Conservation (phyloP, 2,888 invertebrate species). For the Synanthedon myopaeformis region DNA sequence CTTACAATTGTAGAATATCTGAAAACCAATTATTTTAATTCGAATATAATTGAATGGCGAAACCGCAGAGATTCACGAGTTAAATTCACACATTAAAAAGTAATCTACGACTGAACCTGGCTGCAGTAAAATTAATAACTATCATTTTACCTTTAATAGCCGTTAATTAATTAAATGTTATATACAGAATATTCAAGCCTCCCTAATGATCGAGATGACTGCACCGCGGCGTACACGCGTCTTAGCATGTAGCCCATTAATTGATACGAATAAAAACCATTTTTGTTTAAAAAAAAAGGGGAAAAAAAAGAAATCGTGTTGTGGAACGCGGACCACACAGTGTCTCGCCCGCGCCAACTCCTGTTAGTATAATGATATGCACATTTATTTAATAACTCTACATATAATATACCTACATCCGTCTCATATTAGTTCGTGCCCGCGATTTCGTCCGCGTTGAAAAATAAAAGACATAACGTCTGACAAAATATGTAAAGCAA, state of each 20-base stretch:
- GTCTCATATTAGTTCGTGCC: background rate
- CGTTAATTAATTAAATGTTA: constrained; percentile 54
- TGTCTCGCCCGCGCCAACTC: constrained; percentile 32
- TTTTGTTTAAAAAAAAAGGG: constrained; percentile 15
- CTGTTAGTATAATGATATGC: constrained; percentile 63
- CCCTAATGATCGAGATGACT: constrained; percentile 48
- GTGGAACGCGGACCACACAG: constrained; percentile 55
- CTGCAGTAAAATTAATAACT: constrained; percentile 28
- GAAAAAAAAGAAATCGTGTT: constrained; percentile 29
- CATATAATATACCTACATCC: constrained; percentile 27
- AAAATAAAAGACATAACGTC: too few species aligned
- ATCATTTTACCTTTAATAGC: constrained; percentile 45
- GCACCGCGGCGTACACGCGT: constrained; percentile 47
- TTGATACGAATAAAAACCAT: constrained; percentile 43
- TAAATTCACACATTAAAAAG: background rate
- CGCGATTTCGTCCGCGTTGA: too few species aligned
- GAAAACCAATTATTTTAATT: too few species aligned
- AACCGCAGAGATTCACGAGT: too few species aligned
- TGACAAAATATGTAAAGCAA: too few species aligned
- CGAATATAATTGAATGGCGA: too few species aligned
- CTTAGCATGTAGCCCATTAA: constrained; percentile 44
- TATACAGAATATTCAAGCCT: constrained; percentile 41
- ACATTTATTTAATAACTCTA: constrained; percentile 52
- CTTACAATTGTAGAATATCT: too few species aligned
- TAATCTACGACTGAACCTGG: constrained; percentile 3